These are phyloP conservation scores for Luperina nickerlii DNA, from an alignment of 2,888 invertebrate genomes.

Conservation along the genomic window DNA sequence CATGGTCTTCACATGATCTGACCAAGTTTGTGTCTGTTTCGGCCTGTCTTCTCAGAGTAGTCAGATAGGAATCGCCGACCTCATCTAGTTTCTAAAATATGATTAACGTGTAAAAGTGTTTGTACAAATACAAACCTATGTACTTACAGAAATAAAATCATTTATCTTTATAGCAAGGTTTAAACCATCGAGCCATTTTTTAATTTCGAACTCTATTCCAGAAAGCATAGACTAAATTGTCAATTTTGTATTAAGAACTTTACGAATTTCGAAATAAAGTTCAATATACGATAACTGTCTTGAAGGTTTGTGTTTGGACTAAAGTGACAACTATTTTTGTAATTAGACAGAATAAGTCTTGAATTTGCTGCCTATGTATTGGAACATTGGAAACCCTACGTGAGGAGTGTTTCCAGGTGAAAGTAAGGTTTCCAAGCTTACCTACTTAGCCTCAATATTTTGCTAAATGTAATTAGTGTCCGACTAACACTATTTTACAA, in stretches of 20 bases:
- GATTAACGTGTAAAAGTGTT: too few species aligned
- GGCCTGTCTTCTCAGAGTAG: too few species aligned
- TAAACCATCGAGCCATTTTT: too few species aligned
- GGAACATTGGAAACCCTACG: conserved; percentile 27
- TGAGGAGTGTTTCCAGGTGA: neutral
- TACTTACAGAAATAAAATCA: too few species aligned
- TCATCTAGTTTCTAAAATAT: too few species aligned
- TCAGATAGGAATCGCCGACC: too few species aligned
- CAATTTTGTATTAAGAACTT: neutral
- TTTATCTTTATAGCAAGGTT: neutral
- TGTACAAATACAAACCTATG: too few species aligned
- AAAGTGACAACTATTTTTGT: neutral
- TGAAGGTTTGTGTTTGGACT: neutral
- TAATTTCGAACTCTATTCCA: neutral
- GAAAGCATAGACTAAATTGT: too few species aligned
- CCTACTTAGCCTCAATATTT: conserved; percentile 39
- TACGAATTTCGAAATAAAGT: neutral
- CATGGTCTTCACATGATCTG: neutral
- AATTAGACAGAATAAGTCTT: neutral
- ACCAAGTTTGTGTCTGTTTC: neutral
- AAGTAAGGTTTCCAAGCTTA: conserved; percentile 40
- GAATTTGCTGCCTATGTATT: neutral
- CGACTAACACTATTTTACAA: neutral
- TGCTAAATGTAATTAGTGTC: conserved; percentile 8
- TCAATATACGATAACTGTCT: neutral